These are phyloP conservation scores for Esox lucius DNA, from an alignment of 2,797 vertebrate species.

Conservation along the genomic window DNA sequence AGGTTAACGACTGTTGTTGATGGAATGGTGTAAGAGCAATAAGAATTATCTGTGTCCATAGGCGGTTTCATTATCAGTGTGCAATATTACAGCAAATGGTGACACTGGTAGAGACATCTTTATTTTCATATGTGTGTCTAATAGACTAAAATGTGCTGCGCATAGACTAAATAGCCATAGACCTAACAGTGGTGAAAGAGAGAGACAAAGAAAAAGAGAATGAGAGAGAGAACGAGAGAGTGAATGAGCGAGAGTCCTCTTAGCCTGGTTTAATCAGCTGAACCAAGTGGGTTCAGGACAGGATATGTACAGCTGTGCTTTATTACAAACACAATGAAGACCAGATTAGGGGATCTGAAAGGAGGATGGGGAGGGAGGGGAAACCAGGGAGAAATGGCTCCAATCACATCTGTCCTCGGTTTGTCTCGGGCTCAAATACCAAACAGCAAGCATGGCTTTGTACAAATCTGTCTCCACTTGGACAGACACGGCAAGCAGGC, in stretches of 20 bases:
- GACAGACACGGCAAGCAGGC: slow-evolving; percentile 27
- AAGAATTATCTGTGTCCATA: too few species aligned
- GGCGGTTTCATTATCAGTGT: too few species aligned
- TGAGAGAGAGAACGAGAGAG: too few species aligned
- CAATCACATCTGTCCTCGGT: slow-evolving; percentile 75
- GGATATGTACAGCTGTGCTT: slow-evolving; percentile 75
- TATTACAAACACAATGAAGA: slow-evolving; percentile 76
- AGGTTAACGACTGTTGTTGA: too few species aligned
- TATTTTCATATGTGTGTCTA: background rate
- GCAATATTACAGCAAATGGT: too few species aligned
- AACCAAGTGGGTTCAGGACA: slow-evolving; percentile 65
- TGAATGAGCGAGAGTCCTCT: slow-evolving; percentile 35
- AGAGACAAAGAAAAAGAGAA: too few species aligned
- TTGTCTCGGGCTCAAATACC: slow-evolving; percentile 70
- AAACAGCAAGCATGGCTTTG: slow-evolving; percentile 66
- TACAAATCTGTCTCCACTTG: slow-evolving; percentile 71
- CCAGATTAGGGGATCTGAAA: slow-evolving; percentile 69
- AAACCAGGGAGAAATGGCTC: slow-evolving; percentile 43
- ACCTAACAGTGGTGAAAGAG: too few species aligned
- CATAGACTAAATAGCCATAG: slow-evolving; percentile 35
- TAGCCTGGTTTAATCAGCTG: slow-evolving; percentile 67
- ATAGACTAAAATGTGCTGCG: too few species aligned
- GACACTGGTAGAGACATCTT: too few species aligned
- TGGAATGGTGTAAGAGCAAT: too few species aligned
- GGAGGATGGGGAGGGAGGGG: slow-evolving; percentile 19